Evolutionary conservation across 2,888 invertebrate genomes (phyloP).

Genomic region (Parasteatoda lunata): DNA sequence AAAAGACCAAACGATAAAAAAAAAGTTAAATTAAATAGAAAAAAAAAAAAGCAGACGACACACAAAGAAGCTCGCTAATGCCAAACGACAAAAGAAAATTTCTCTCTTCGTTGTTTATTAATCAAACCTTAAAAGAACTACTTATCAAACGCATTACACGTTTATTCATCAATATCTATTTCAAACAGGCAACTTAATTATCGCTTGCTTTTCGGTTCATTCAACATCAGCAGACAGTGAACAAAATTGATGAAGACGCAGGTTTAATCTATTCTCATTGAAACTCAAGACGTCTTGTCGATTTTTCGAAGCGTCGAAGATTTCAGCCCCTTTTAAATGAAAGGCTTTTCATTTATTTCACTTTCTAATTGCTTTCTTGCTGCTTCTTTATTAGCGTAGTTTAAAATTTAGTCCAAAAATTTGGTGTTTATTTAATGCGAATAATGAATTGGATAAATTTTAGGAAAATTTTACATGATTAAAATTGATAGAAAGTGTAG

Average conservation of each 20-base stretch:
- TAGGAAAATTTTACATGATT: no score
- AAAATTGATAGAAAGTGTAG: no score
- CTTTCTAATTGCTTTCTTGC: background rate
- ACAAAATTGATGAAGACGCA: conserved; percentile 1
- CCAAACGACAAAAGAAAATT: conserved; percentile 3
- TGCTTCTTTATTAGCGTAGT: background rate
- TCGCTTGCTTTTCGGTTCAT: background rate
- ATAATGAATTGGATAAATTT: no score
- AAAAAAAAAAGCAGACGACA: background rate
- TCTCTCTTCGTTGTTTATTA: conserved; percentile 3
- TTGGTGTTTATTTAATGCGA: no score
- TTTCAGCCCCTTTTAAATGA: background rate
- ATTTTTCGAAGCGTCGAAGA: background rate
- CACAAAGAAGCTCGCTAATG: background rate
- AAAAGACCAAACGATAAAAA: background rate
- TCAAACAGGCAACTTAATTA: conserved; percentile 5
- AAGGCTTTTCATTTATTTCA: background rate
- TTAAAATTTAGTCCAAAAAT: no score
- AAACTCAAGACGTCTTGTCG: background rate
- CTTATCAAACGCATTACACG: conserved; percentile 2
- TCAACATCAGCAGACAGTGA: background rate
- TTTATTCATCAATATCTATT: conserved; percentile 5
- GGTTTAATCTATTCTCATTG: conserved; percentile 2
- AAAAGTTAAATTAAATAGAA: background rate
- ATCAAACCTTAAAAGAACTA: conserved; percentile 2